Evolutionary conservation across 92 coral and sea anemone species (phyloP).

Genomic region (Porites cylindrica): DNA sequence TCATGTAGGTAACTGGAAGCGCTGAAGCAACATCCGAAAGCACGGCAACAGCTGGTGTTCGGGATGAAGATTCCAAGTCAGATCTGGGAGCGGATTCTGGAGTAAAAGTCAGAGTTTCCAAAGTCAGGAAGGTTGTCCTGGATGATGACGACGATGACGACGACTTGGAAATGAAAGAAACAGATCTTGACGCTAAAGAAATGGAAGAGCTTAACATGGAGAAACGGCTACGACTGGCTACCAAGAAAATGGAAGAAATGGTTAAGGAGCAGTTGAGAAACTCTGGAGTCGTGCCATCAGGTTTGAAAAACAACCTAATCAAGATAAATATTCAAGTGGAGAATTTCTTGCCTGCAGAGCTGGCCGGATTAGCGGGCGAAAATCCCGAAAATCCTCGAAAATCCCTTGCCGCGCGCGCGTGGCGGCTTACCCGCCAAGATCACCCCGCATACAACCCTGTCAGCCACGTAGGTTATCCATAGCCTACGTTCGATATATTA

Average conservation of each 20-base stretch:
- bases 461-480: too few relatives aligned
- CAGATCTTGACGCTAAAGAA: slow-evolving; percentile 74
- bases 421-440: too few relatives aligned
- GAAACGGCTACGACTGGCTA: slow-evolving; percentile 71
- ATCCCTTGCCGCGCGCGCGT: too few relatives aligned
- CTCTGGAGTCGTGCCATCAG: slow-evolving; percentile 91
- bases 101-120: slow-evolving; percentile 85
- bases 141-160: slow-evolving; percentile 72
- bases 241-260: slow-evolving; percentile 92
- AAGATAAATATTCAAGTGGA: neutral
- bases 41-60: neutral
- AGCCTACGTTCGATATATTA: too few relatives aligned
- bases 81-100: slow-evolving; percentile 42
- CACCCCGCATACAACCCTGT: too few relatives aligned
- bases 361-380: too few relatives aligned
- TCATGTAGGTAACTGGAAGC: slow-evolving; percentile 1
- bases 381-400: too few relatives aligned
- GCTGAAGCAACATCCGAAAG: slow-evolving; percentile 26
- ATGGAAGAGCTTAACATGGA: slow-evolving; percentile 67
- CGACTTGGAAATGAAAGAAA: slow-evolving; percentile 59
- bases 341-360: neutral
- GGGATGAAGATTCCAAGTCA: slow-evolving; percentile 21
- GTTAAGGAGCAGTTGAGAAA: slow-evolving; percentile 87
- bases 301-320: slow-evolving; percentile 28
- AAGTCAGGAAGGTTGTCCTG: slow-evolving; percentile 61